Evolutionary conservation across 2,888 invertebrate species (phyloP).

Genomic region (Hylaea fasciaria): DNA sequence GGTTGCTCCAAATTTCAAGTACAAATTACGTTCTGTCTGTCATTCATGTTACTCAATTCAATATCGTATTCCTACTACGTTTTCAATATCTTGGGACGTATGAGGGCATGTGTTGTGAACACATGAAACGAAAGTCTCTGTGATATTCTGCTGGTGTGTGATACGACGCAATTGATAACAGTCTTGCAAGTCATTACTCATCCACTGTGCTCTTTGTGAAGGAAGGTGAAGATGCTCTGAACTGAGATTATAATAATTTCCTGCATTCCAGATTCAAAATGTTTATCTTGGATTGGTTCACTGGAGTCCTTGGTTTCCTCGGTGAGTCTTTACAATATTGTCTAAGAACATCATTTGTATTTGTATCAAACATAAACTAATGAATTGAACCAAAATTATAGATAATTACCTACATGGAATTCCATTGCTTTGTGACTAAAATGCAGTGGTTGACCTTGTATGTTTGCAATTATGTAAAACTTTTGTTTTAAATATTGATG

Average conservation of each 20-base stretch:
- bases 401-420: no score
- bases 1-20: conserved; percentile 62
- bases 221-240: conserved; percentile 46
- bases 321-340: conserved; percentile 87
- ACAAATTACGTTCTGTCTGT: conserved; percentile 77
- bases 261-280: conserved; percentile 85
- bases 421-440: no score
- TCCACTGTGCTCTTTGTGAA: conserved; percentile 66
- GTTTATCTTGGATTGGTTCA: conserved; percentile 99
- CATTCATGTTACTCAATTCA: conserved; percentile 79
- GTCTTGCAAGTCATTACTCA: conserved; percentile 75
- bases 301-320: conserved; percentile 96
- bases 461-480: not conserved
- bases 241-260: conserved; percentile 55
- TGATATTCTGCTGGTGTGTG: conserved; percentile 49
- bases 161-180: conserved; percentile 62
- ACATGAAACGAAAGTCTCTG: conserved; percentile 40
- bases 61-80: conserved; percentile 66
- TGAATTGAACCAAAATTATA: no score
- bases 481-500: not conserved
- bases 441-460: not conserved
- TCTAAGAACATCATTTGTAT: not conserved
- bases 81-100: conserved; percentile 52
- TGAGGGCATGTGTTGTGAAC: conserved; percentile 48
- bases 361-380: no score